These are phyloP conservation scores for Leptinotarsa texana DNA, from an alignment of 1,140 invertebrate genomes.

Conservation along the genomic window DNA sequence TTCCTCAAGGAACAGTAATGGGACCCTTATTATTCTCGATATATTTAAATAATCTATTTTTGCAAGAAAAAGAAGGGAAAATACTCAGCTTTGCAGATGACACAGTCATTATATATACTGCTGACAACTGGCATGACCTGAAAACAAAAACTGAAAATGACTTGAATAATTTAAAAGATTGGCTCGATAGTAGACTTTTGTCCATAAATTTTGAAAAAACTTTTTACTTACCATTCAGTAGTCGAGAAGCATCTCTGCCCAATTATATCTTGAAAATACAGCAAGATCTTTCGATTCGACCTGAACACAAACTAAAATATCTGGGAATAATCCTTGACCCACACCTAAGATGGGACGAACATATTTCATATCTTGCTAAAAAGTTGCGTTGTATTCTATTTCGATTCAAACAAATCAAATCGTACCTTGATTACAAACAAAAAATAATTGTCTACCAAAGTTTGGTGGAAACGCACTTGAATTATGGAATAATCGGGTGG, in stretches of 20 bases:
- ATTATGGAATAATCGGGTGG: conserved; percentile 7
- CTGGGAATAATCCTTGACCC: conserved; percentile 1
- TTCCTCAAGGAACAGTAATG: conserved; percentile 16
- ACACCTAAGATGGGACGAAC: conserved; percentile 1
- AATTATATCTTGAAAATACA: conserved; percentile 1
- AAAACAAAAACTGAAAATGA: conserved; percentile 15
- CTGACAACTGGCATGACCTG: conserved; percentile 5
- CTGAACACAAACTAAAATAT: conserved; percentile 2
- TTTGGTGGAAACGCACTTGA: conserved; percentile 11
- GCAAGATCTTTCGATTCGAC: background rate
- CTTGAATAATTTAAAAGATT: conserved; percentile 1
- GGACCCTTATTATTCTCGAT: conserved; percentile 23
- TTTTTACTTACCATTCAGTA: conserved; percentile 8
- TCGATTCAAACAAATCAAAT: background rate
- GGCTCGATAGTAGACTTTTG: conserved; percentile 9
- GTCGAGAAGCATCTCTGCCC: background rate
- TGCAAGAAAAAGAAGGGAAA: background rate
- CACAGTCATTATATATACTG: conserved; percentile 18
- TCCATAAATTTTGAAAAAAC: conserved; percentile 17
- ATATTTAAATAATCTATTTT: conserved; percentile 24
- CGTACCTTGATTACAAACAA: background rate
- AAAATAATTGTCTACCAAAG: conserved; percentile 7
- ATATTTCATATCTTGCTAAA: background rate
- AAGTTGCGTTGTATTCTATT: background rate
- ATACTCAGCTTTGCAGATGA: conserved; percentile 27